These are phyloP conservation scores for Ophioderma brevispina DNA, from an alignment of 35 echinoderm and acorn worm species.

Conservation along the genomic window DNA sequence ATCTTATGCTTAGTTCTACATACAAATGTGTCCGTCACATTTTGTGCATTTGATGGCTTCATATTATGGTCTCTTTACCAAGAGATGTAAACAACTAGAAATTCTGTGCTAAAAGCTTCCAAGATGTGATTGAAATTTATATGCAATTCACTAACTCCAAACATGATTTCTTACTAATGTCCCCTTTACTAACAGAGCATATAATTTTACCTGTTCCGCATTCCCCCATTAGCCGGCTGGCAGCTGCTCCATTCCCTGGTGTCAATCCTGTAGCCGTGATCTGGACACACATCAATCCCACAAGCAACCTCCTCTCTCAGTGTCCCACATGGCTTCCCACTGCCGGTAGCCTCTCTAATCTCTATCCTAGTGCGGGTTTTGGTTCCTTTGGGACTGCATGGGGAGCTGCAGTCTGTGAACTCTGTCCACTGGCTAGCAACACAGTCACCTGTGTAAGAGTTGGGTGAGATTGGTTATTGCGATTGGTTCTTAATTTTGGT, in stretches of 20 bases:
- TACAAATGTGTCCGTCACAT: too few species aligned
- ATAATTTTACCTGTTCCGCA: conserved; percentile 80
- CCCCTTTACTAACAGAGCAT: too few species aligned
- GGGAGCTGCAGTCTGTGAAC: conserved; percentile 56
- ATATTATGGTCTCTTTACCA: too few species aligned
- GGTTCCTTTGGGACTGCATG: conserved; percentile 32
- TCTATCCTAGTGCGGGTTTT: conserved; percentile 73
- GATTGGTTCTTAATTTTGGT: too few species aligned
- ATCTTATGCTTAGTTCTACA: too few species aligned
- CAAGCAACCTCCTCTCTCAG: conserved; percentile 53
- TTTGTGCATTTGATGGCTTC: too few species aligned
- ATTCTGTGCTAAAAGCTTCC: too few species aligned
- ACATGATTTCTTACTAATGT: not conserved
- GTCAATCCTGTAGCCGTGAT: conserved; percentile 19
- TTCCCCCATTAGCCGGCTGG: conserved; percentile 56
- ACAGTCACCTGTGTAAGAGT: conserved; percentile 98
- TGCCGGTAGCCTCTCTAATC: conserved; percentile 34
- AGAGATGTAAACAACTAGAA: too few species aligned
- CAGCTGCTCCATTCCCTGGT: conserved; percentile 72
- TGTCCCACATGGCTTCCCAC: conserved; percentile 43
- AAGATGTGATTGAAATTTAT: too few species aligned
- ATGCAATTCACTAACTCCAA: not conserved
- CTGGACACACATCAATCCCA: conserved; percentile 37
- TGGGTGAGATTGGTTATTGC: too few species aligned
- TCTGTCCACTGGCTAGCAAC: conserved; percentile 81